Evolutionary conservation across 2,797 vertebrate genomes (phyloP).

Genomic region (Arctocebus calabarensis): DNA sequence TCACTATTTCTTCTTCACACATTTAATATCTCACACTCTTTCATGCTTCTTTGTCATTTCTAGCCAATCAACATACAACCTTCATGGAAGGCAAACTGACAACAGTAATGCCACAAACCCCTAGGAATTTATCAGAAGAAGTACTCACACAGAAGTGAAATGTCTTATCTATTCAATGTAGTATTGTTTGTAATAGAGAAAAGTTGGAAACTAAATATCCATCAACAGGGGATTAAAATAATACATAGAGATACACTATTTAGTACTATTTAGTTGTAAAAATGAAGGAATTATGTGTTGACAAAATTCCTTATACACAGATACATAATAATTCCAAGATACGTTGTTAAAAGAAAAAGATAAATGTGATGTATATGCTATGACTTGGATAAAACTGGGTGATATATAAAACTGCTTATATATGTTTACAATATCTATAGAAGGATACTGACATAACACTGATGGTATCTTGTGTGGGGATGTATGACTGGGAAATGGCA

Average conservation of each 20-base stretch:
- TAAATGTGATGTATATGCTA: neutral
- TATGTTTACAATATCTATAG: constrained; percentile 25
- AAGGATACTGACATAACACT: neutral
- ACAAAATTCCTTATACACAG: constrained; percentile 37
- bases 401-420: neutral
- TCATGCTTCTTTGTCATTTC: constrained; percentile 37
- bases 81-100: neutral
- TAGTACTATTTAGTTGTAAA: constrained; percentile 12
- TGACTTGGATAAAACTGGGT: constrained; percentile 1
- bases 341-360: neutral
- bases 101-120: neutral
- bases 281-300: neutral
- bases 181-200: constrained; percentile 8
- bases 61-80: constrained; percentile 49
- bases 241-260: constrained; percentile 43
- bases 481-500: neutral
- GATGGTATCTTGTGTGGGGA: neutral
- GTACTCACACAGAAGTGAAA: constrained; percentile 30
- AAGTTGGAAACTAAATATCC: constrained; percentile 30
- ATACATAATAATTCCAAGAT: neutral
- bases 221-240: constrained; percentile 49
- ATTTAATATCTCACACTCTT: constrained; percentile 41
- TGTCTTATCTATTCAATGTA: constrained; percentile 41
- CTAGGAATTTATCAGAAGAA: constrained; percentile 25
- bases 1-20: constrained; percentile 20